Evolutionary conservation across 1,140 invertebrate genomes (phyloP).

Genomic region (Drosophila tristis): DNA sequence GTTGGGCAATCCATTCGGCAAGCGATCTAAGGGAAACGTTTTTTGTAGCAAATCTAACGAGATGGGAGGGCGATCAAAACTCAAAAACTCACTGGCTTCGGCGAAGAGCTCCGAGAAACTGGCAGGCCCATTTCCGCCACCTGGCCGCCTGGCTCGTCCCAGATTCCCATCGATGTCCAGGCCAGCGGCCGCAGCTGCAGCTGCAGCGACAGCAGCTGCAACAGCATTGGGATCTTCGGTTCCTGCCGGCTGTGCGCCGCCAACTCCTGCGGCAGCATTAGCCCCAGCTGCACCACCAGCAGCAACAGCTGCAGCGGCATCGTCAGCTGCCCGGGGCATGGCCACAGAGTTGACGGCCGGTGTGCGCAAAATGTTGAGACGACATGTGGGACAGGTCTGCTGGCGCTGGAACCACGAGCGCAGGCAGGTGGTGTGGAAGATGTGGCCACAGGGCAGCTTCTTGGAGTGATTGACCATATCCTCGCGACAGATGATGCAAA

Average conservation of each 20-base stretch:
- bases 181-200: slow-evolving; percentile 4
- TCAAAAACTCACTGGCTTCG: slow-evolving; percentile 58
- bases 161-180: slow-evolving; percentile 13
- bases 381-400: slow-evolving; percentile 99
- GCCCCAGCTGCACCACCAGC: slow-evolving; percentile 14
- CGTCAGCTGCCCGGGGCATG: slow-evolving; percentile 83
- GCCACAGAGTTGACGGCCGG: slow-evolving; percentile 84
- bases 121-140: slow-evolving; percentile 29
- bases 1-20: slow-evolving; percentile 52
- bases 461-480: slow-evolving; percentile 92
- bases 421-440: slow-evolving; percentile 99
- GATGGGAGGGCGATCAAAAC: neutral
- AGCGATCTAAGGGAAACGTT: slow-evolving; percentile 22
- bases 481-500: slow-evolving; percentile 97
- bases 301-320: slow-evolving; percentile 60
- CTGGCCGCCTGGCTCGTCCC: slow-evolving; percentile 12
- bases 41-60: neutral
- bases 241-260: slow-evolving; percentile 34
- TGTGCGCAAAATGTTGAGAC: slow-evolving; percentile 95
- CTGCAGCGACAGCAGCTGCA: slow-evolving; percentile 3
- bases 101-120: slow-evolving; percentile 62
- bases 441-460: slow-evolving; percentile 99
- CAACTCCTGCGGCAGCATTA: slow-evolving; percentile 32
- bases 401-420: slow-evolving; percentile 99
- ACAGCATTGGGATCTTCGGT: neutral